Base-by-base conservation (phyloP, 2,888 invertebrate species). In the Pristionchus entomophagus region DNA sequence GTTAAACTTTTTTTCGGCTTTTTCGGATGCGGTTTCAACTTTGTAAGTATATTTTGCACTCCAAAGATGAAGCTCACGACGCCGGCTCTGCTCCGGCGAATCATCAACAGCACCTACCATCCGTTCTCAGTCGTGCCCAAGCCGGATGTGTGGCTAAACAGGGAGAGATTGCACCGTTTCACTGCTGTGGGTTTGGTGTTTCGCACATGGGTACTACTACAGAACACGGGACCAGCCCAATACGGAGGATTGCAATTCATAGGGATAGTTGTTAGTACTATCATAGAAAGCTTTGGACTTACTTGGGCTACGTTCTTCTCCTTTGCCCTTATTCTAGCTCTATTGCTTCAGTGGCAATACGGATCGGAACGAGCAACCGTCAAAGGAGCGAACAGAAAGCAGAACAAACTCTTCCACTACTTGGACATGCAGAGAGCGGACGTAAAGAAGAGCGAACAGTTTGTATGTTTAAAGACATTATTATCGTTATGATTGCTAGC, bases 401-500 rank as follows among this genome's bases (percentile, higher is more conserved):
- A 89, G 84, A 89, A 92, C 88, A 93, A 93, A 85, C 85, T 91
- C 17, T 91, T 92, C 85, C 86, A 89, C 65, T 92, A 93, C 86
- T 87, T 92, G 89, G 88, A 89, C 56, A 93, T 93, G 92, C 92
- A 93, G 59, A 86, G 92, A 53, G 29, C 87, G 82, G 93, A 93
- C 86, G 91, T 87, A 38, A 69, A 77, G 41, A 90, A 89, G 26
- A 78, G 89, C 26, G 92, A 92, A 85, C 88, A 90, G 88, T 87
- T 86, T 65, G 92, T 92, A 80, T 88, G 91, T 81, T 81, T n/a
- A n/a, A n/a, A n/a, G n/a, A n/a, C n/a, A n/a, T n/a, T n/a, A n/a
- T n/a, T n/a, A n/a, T n/a, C n/a, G n/a, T n/a, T n/a, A n/a, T n/a
- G n/a, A n/a, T n/a, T n/a, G n/a, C n/a, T n/a, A n/a, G n/a, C n/a